These are phyloP conservation scores for Lutraria rhynchaena DNA, from an alignment of 1,140 invertebrate genomes.

Conservation along the genomic window DNA sequence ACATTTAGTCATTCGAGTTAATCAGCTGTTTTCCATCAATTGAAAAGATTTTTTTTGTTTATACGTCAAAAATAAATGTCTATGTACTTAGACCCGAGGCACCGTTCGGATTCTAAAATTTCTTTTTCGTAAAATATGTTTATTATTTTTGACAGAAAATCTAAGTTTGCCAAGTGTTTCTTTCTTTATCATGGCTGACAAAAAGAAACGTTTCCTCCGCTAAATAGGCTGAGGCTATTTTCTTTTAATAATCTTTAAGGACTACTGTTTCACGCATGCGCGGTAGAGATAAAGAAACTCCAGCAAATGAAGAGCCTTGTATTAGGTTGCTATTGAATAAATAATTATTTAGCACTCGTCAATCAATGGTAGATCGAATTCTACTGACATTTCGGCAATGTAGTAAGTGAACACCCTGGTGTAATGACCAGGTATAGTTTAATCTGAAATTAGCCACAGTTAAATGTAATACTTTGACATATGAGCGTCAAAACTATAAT, in stretches of 20 bases:
- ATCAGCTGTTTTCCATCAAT: too few relatives aligned
- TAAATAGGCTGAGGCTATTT: conserved; percentile 18
- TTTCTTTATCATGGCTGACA: too few relatives aligned
- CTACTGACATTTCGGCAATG: not conserved
- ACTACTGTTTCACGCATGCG: not conserved
- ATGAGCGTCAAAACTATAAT: too few relatives aligned
- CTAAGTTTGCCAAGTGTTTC: too few relatives aligned
- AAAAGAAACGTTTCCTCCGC: too few relatives aligned
- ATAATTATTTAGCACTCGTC: conserved; percentile 29
- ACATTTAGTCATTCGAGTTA: too few relatives aligned
- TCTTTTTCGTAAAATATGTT: too few relatives aligned
- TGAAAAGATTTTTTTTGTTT: too few relatives aligned
- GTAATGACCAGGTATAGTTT: not conserved
- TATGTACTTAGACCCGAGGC: too few relatives aligned
- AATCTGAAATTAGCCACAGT: not conserved
- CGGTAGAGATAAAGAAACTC: not conserved
- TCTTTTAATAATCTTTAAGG: conserved; percentile 31
- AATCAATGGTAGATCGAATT: conserved; percentile 19
- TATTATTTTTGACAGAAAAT: too few relatives aligned
- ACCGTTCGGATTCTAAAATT: too few relatives aligned
- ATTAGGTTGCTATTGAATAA: conserved; percentile 15
- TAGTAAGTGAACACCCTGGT: not conserved
- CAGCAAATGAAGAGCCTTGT: conserved; percentile 28
- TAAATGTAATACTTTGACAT: not conserved
- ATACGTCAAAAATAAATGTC: too few relatives aligned